These are phyloP conservation scores for Pardalotus punctatus DNA, from an alignment of 2,113 vertebrate genomes.

Conservation along the genomic window DNA sequence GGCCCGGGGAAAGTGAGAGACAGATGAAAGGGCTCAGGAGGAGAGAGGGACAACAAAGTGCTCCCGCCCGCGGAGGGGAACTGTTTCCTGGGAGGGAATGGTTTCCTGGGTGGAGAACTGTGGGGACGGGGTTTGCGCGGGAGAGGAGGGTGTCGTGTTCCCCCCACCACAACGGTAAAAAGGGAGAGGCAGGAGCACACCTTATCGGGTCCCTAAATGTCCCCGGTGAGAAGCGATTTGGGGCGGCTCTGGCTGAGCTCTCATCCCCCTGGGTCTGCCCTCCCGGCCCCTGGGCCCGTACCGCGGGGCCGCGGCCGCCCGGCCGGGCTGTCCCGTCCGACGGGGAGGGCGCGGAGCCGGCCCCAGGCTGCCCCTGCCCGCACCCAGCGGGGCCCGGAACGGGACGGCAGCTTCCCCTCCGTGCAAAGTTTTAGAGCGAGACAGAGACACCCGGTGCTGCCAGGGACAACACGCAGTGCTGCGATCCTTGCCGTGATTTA, in stretches of 20 bases:
- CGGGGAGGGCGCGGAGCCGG: too few species aligned
- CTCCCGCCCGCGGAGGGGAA: not conserved
- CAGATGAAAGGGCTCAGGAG: not conserved
- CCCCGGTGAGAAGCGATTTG: too few species aligned
- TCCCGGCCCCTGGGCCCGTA: not conserved
- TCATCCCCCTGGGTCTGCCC: too few species aligned
- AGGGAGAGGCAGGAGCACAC: too few species aligned
- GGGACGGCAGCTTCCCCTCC: not conserved
- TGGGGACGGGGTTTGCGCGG: not conserved
- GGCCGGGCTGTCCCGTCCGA: too few species aligned
- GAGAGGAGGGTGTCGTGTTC: accelerated
- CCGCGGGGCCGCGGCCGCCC: not conserved
- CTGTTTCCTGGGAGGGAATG: not conserved
- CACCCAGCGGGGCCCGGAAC: accelerated
- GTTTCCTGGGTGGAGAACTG: not conserved
- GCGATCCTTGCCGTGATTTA: not conserved
- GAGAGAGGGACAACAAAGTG: not conserved
- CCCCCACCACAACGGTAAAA: accelerated
- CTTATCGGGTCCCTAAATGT: not conserved
- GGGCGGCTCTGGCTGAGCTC: not conserved
- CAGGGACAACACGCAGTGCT: accelerated
- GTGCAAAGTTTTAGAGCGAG: not conserved
- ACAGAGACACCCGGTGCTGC: accelerated
- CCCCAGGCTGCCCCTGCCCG: too few species aligned
- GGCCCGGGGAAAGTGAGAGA: not conserved